Base-by-base conservation (phyloP, 2,888 invertebrate species). In the Idaea aversata region DNA sequence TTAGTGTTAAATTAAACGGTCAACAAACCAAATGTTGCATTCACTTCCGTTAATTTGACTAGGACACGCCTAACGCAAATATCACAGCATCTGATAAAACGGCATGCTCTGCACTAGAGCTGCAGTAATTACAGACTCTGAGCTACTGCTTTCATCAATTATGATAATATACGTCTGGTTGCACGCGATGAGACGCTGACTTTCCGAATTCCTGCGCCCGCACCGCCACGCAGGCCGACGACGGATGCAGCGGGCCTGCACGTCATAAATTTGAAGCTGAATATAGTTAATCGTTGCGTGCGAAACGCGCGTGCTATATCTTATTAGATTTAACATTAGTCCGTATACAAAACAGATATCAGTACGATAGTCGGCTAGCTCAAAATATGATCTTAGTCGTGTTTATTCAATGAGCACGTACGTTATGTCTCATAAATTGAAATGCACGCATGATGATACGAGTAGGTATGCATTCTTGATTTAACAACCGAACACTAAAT, bases 81-180 rank as follows among this genome's bases (percentile, higher is more conserved):
- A 36, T 59, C 35, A 59, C 38, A 61, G 57, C 61, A 69, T 79
- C 74, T 75, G 67, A 59, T 61, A 63, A 61, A 67, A 47, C 5
- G 10, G 5, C 63, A 64, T 70, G 64, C 77, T 77, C 77, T 74
- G 65, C 70, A 73, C 70, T 64, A 75, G 47, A 80, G 75, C 71
- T 68, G 69, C 71, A 70, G 69, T 70, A 73, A 76, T 75, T 74
- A 77, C 73, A 75, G 78, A 77, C 16, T 13, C 15, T 59, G 34
- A 34, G 34, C 59, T 47, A 76, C 85, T 85, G 87, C 90, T 92
- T 92, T 91, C 91, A 88, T 88, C 88, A 91, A 92, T 92, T 91
- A 92, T 90, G 89, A 84, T 90, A 90, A 91, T 91, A 76, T 70
- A 63, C 70, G 75, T 77, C 76, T 71, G 79, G 66, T 76, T 84